Conservation (phyloP, 2,113 vertebrate species). For the Variabilichromis moorii region DNA sequence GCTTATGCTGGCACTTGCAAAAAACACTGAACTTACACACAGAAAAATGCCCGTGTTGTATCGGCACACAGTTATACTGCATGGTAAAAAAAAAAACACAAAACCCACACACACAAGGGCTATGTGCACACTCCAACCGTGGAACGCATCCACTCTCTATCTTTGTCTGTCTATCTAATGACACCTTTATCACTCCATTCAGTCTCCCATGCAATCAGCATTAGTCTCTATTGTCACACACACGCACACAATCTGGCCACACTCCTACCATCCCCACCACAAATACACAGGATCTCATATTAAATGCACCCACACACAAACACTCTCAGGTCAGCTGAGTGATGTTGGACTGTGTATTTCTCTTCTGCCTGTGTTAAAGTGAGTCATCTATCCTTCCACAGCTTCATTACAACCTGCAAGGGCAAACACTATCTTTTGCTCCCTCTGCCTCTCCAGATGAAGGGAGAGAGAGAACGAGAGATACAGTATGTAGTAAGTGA, state of each 20-base stretch:
- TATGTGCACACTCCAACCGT: not conserved
- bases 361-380: slow-evolving; percentile 58
- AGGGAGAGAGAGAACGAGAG: slow-evolving; percentile 17
- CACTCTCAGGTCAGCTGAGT: slow-evolving; percentile 42
- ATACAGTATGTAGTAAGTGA: slow-evolving; percentile 46
- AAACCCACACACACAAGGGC: not conserved
- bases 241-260: slow-evolving; percentile 17
- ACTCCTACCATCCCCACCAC: not conserved
- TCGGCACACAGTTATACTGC: not conserved
- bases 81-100: fast-evolving
- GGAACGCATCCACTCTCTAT: not conserved
- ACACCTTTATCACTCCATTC: slow-evolving; percentile 42
- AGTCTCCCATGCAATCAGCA: slow-evolving; percentile 50
- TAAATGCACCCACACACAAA: not conserved
- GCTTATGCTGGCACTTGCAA: not conserved
- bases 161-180: slow-evolving; percentile 6
- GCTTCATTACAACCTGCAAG: slow-evolving; percentile 70
- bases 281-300: not conserved
- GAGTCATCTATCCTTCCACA: slow-evolving; percentile 68
- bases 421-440: slow-evolving; percentile 65
- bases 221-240: slow-evolving; percentile 43
- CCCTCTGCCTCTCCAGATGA: slow-evolving; percentile 43
- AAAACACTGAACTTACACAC: not conserved
- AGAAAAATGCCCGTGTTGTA: not conserved
- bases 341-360: slow-evolving; percentile 56